Evolutionary conservation across 2,797 vertebrate genomes (phyloP).

Genomic region (Acanthiza pusilla): DNA sequence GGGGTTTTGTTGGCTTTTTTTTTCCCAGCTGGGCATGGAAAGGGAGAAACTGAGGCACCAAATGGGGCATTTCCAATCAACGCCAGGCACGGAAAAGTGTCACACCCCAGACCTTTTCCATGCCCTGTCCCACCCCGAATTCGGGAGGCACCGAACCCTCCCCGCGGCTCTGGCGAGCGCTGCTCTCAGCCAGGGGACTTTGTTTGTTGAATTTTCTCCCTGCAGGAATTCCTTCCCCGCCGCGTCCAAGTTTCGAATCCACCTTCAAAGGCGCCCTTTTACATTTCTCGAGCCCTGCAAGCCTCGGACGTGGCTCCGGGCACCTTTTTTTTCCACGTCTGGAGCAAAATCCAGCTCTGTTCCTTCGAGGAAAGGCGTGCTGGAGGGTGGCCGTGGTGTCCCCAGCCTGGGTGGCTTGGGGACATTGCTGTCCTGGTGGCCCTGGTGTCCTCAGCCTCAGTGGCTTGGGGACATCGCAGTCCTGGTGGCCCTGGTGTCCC

Average conservation of each 20-base stretch:
- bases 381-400: not conserved
- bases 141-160: not conserved
- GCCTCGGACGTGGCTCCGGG: not conserved
- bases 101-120: not conserved
- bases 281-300: not conserved
- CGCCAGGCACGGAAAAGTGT: not conserved
- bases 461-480: not conserved
- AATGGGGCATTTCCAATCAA: not conserved
- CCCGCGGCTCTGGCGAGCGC: not conserved
- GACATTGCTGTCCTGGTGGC: not conserved
- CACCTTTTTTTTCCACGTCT: not conserved
- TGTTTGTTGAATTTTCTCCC: constrained; percentile 30
- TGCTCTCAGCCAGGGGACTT: not conserved
- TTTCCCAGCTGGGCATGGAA: not conserved
- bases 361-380: not conserved
- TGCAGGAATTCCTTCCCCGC: not conserved
- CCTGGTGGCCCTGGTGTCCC: not conserved
- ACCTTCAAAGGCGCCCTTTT: constrained; percentile 24
- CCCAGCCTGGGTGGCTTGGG: not conserved
- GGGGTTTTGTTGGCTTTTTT: not conserved
- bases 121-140: not conserved
- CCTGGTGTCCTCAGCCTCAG: no score
- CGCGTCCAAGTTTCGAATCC: not conserved
- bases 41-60: not conserved
- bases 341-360: not conserved